phyloP scores from a whole-genome alignment of 2,888 invertebrate genomes.

The Hypolimnas misippus region DNA sequence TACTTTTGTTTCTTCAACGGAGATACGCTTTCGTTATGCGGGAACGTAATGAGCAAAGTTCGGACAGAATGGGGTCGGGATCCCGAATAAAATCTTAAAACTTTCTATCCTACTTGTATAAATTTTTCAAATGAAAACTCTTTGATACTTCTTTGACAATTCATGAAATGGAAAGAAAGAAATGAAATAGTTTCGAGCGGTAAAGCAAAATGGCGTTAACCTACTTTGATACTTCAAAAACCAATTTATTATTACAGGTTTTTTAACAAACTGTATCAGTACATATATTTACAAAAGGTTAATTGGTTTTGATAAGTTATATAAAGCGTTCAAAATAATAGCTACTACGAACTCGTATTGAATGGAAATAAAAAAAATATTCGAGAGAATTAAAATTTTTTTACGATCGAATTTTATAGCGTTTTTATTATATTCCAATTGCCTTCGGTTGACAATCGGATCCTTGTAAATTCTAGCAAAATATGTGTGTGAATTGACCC shows the following conservation, averaged over 20 bases:
- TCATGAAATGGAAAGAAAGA: slow-evolving; percentile 21
- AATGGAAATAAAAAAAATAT: slow-evolving; percentile 56
- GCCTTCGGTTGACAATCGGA: slow-evolving; percentile 73
- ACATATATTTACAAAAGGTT: too few species aligned
- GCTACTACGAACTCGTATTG: slow-evolving; percentile 43
- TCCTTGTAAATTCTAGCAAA: slow-evolving; percentile 77
- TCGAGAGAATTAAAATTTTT: slow-evolving; percentile 52
- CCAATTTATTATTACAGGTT: not conserved
- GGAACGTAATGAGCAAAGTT: slow-evolving; percentile 68
- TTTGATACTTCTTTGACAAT: slow-evolving; percentile 41
- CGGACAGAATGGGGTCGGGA: slow-evolving; percentile 56
- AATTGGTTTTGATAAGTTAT: slow-evolving; percentile 22
- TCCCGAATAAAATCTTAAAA: slow-evolving; percentile 72
- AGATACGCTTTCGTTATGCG: slow-evolving; percentile 40
- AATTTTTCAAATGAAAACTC: slow-evolving; percentile 61
- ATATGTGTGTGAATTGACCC: slow-evolving; percentile 65
- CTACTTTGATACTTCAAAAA: slow-evolving; percentile 8
- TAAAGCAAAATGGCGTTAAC: slow-evolving; percentile 10
- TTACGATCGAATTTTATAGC: slow-evolving; percentile 78
- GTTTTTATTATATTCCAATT: slow-evolving; percentile 79
- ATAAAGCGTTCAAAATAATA: slow-evolving; percentile 27
- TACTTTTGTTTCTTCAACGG: slow-evolving; percentile 37
- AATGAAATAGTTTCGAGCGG: slow-evolving; percentile 20
- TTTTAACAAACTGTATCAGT: too few species aligned
- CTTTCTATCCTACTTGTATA: slow-evolving; percentile 72